These are phyloP conservation scores for Puffinus mauretanicus DNA, from an alignment of 2,113 vertebrate species.

Conservation along the genomic window DNA sequence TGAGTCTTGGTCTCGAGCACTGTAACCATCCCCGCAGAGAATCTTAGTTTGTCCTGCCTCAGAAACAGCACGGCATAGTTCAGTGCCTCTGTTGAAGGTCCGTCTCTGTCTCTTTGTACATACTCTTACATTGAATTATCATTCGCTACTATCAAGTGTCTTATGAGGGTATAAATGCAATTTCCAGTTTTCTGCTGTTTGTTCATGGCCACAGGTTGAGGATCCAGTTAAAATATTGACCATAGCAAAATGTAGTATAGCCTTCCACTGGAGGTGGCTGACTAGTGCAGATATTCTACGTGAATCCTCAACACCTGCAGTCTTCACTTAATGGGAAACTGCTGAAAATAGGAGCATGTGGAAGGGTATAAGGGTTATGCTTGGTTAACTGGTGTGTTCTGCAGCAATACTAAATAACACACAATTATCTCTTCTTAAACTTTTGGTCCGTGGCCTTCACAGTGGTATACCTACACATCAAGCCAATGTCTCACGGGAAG, in stretches of 20 bases:
- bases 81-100: background rate
- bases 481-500: accelerated
- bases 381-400: background rate
- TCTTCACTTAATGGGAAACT: background rate
- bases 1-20: background rate
- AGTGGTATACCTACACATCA: background rate
- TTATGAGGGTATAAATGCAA: background rate
- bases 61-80: background rate
- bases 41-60: background rate
- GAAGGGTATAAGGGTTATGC: background rate
- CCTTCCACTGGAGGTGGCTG: background rate
- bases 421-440: background rate
- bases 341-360: background rate
- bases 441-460: background rate
- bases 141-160: background rate
- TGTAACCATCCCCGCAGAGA: background rate
- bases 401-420: background rate
- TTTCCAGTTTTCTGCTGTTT: background rate
- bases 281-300: background rate
- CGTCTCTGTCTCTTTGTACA: background rate
- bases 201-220: background rate
- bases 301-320: background rate
- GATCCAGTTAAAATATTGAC: background rate
- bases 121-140: background rate
- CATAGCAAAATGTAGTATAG: background rate